Conservation (phyloP, 2,888 invertebrate genomes). For the Diarsia brunnea region DNA sequence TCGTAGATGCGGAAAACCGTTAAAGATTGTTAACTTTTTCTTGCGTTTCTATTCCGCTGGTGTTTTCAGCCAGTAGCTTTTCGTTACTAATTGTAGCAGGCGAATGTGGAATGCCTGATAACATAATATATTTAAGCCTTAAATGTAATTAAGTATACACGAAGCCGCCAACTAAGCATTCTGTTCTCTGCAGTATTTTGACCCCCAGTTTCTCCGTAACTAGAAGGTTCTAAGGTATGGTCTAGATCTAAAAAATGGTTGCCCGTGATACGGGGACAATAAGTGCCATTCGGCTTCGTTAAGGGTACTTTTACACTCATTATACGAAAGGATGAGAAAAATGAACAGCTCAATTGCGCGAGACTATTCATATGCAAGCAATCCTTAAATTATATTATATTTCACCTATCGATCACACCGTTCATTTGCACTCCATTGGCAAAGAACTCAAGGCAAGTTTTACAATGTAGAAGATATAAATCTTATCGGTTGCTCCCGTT, state of each 20-base stretch:
- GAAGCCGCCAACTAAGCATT: too few species aligned
- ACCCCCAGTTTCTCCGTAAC: too few species aligned
- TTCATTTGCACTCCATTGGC: conserved; percentile 21
- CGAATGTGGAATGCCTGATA: background rate
- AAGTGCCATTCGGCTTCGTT: too few species aligned
- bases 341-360: background rate
- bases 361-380: background rate
- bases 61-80: conserved; percentile 5
- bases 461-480: conserved; percentile 51
- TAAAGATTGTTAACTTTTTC: conserved; percentile 24
- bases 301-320: too few species aligned
- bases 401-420: conserved; percentile 2
- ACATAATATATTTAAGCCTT: background rate
- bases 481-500: conserved; percentile 61
- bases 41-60: background rate
- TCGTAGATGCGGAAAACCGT: conserved; percentile 39
- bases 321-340: too few species aligned
- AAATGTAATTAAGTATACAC: too few species aligned
- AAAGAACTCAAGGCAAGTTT: conserved; percentile 13
- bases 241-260: too few species aligned
- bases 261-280: too few species aligned
- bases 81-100: background rate
- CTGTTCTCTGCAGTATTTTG: too few species aligned
- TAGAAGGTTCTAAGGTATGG: too few species aligned
- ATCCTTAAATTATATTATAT: background rate